Evolutionary conservation across 2,888 invertebrate genomes (phyloP), one percentile per base, ranked within the genome.

Genomic region (Capitulum mitella): DNA sequence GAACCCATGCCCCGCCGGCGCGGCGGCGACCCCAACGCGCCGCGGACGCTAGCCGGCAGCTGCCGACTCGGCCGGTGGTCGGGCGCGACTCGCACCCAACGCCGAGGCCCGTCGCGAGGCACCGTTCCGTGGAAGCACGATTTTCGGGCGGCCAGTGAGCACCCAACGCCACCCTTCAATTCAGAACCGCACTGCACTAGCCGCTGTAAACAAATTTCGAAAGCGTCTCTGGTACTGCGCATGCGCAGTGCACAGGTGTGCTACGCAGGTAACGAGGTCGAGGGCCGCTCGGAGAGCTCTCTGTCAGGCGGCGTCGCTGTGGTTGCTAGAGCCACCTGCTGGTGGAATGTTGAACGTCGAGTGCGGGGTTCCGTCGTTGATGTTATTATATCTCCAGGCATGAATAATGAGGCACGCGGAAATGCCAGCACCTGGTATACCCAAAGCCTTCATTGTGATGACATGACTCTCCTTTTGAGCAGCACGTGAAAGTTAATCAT

Each of bases 181-280:
- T 32, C 54, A 54, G 54, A 54, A 26, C 3, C 29, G 19, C 70
- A 40, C 70, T 40, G 16, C 2, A 74, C 40, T 40, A 26, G 37
- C 26, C 32, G 22, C 16, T 29, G 75, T 75, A 75, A 75, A 75
- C 75, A 40, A 43, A 75, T 75, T 75, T 75, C 43, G 75, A 75
- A 75, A 75, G 70, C 43, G 75, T 46, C 29, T 29, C n/a, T 29
- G 19, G 43, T 43, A 74, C 43, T 14, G 43, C 75, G 75, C 75
- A 75, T 75, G 75, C 75, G 75, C 75, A 75, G 16, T 40, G n/a
- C 14, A 43, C 75, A 75, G 75, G 75, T 75, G 75, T 75, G 75
- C 75, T 43, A 46, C 46, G 75, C 46, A 75, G 43, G 75, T 75
- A 75, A 75, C 46, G 43, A 29, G 75, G 75, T 75, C 75, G 75